phyloP scores from a whole-genome alignment of 2,797 vertebrate species.

The Crenichthys baileyi region DNA sequence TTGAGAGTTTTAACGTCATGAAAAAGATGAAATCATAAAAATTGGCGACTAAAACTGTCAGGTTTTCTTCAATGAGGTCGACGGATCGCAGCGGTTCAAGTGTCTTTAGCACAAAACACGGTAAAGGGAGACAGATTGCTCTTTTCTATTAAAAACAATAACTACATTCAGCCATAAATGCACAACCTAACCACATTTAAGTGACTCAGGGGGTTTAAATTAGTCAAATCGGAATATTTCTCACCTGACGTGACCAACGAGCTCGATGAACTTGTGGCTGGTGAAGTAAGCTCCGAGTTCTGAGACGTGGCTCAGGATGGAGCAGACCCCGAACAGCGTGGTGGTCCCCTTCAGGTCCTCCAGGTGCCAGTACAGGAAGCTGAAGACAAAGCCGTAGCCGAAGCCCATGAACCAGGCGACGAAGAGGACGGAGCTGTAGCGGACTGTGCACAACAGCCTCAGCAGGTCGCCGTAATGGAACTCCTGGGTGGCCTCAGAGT shows the following conservation, averaged over 20 bases:
- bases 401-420: conserved; percentile 99
- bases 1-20: too few relatives aligned
- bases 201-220: too few relatives aligned
- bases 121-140: background rate
- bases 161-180: too few relatives aligned
- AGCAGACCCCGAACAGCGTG: conserved; percentile 96
- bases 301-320: conserved; percentile 91
- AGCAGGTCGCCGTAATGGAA: conserved; percentile 83
- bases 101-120: background rate
- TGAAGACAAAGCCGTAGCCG: conserved; percentile 97
- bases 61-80: background rate
- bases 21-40: background rate
- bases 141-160: too few relatives aligned
- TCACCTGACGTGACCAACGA: conserved; percentile 96
- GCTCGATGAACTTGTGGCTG: conserved; percentile 97
- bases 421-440: conserved; percentile 92
- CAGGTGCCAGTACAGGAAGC: conserved; percentile 97
- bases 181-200: too few relatives aligned
- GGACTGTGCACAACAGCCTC: conserved; percentile 90
- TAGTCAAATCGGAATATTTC: background rate
- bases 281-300: conserved; percentile 96
- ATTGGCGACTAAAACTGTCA: background rate
- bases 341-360: conserved; percentile 94
- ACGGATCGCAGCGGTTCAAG: too few relatives aligned
- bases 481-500: background rate